phyloP scores from a whole-genome alignment of 2,797 vertebrate genomes.

The Pelobates cultripes region DNA sequence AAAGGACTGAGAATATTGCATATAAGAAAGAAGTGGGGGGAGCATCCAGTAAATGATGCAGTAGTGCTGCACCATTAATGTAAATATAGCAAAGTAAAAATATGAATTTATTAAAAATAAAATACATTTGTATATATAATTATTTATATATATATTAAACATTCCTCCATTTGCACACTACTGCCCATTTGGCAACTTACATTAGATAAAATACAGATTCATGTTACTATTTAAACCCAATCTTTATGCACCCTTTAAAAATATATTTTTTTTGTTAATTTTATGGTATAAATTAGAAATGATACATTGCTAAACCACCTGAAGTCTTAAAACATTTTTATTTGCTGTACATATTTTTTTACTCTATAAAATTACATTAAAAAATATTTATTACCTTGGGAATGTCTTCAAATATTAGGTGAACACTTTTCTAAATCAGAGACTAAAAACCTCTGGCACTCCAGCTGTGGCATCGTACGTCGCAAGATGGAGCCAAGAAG shows the following conservation, averaged over 20 bases:
- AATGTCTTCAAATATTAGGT: background rate
- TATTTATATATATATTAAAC: background rate
- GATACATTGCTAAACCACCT: conserved; percentile 4
- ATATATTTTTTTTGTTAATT: background rate
- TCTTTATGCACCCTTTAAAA: background rate
- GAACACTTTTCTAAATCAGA: background rate
- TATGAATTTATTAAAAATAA: background rate
- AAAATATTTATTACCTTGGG: background rate
- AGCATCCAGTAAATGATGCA: background rate
- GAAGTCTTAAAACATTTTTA: background rate
- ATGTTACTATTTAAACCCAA: background rate
- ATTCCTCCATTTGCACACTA: background rate
- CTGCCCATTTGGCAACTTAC: background rate
- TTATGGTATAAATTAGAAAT: background rate
- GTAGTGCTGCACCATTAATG: background rate
- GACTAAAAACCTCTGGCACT: background rate
- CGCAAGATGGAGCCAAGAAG: background rate
- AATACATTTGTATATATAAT: background rate
- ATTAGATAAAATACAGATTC: background rate
- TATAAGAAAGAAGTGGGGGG: too few relatives aligned
- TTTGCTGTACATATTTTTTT: conserved; percentile 2
- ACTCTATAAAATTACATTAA: background rate
- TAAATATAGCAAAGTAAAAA: background rate
- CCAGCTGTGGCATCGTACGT: background rate
- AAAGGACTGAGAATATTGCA: background rate